Percentiles rank a stretch among this genome's conserved stretches.
Conservation (phyloP, 2,113 vertebrate species). For the Poeciliopsis turrubarensis region DNA sequence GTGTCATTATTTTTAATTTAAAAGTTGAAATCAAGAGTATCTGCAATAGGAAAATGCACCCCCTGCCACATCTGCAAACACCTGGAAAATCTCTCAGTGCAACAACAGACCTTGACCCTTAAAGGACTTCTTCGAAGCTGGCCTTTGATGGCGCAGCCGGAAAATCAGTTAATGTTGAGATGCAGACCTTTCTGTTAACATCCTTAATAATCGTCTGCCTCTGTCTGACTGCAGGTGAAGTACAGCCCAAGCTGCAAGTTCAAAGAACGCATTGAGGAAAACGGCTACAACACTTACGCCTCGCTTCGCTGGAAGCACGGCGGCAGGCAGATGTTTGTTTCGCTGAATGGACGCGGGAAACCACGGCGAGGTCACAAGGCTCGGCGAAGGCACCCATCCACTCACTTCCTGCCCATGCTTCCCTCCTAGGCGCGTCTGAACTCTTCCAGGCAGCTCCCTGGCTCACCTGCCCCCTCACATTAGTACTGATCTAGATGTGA, state of each 20-base stretch:
- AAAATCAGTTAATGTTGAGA: conserved; percentile 14
- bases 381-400: conserved; percentile 85
- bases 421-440: conserved; percentile 78
- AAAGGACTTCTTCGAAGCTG: conserved; percentile 7
- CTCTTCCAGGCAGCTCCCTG: conserved; percentile 36
- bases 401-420: conserved; percentile 92
- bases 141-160: conserved; percentile 7
- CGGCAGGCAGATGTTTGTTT: conserved; percentile 91
- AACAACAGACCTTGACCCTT: conserved; percentile 43
- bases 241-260: conserved; percentile 91
- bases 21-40: conserved; percentile 1
- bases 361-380: conserved; percentile 84
- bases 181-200: neutral
- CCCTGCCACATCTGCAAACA: conserved; percentile 13
- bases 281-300: conserved; percentile 93
- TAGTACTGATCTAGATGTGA: conserved; percentile 35
- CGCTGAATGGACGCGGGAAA: conserved; percentile 84
- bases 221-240: conserved; percentile 78
- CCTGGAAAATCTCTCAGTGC: conserved; percentile 23
- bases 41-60: neutral
- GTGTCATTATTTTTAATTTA: neutral
- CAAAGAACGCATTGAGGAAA: conserved; percentile 92
- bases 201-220: conserved; percentile 10
- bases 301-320: conserved; percentile 86
- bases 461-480: conserved; percentile 17